Percentiles rank a stretch among this genome's conserved stretches.
These are phyloP conservation scores for Zaprionus davidi DNA, from an alignment of 1,140 invertebrate genomes.

Conservation along the genomic window DNA sequence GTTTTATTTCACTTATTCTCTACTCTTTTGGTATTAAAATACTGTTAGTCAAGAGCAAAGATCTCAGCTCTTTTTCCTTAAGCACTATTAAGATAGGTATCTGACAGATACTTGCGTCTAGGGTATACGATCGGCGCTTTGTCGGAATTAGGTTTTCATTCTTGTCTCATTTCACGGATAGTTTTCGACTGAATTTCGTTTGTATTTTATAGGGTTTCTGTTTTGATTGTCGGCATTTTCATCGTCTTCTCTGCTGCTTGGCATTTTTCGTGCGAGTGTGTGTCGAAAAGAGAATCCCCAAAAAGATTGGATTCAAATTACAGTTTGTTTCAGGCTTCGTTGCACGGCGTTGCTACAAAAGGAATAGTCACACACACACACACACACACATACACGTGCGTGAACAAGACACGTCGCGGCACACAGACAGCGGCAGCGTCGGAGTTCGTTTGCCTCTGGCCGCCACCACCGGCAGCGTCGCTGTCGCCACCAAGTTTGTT, in stretches of 20 bases:
- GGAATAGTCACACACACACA: conserved; percentile 27
- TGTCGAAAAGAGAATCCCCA: conserved; percentile 57
- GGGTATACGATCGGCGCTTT: conserved; percentile 16
- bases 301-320: conserved; percentile 79
- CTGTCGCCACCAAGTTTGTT: conserved; percentile 75
- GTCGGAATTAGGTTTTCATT: background rate
- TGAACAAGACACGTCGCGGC: background rate
- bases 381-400: background rate
- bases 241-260: conserved; percentile 19
- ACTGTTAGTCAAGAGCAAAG: background rate
- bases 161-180: conserved; percentile 61
- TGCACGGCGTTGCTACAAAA: conserved; percentile 54
- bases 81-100: background rate
- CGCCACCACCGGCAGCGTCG: conserved; percentile 41
- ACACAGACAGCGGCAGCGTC: conserved; percentile 10
- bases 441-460: conserved; percentile 67
- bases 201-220: conserved; percentile 72
- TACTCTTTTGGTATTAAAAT: background rate
- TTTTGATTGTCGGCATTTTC: conserved; percentile 72
- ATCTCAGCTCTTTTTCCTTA: background rate
- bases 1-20: conserved; percentile 45
- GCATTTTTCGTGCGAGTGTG: conserved; percentile 35
- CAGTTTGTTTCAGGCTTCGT: conserved; percentile 73
- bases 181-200: conserved; percentile 47
- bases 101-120: background rate